Base-by-base conservation (phyloP, 2,797 vertebrate genomes). In the Phataginus tricuspis region DNA sequence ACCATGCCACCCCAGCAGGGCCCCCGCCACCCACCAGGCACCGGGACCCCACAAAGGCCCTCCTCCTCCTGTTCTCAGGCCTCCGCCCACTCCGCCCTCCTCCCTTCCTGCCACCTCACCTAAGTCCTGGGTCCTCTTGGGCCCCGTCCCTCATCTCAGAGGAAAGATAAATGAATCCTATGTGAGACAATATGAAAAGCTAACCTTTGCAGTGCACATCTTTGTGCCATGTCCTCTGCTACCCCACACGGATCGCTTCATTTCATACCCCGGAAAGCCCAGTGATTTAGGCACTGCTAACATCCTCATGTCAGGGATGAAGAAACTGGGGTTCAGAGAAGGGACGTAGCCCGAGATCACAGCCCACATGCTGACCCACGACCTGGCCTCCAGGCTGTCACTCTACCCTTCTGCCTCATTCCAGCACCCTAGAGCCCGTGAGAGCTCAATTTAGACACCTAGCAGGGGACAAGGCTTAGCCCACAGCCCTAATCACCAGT, bases 281-380 rank as follows among this genome's bases (percentile, higher is more conserved):
- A 7, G 31, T 3, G 37, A 64, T 12, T 4, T 6, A 8, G 21
- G 6, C 9, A 2, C 27, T 4, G 34, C 5, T 11, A 4, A 16
- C 18, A 4, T n/a, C 49, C 34, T 11, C 57, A n/a, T 29, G 45
- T 92, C 23, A 61, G 13, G 55, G 42, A 88, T 4, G 31, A 59
- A 4, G n/a, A 86, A 45, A 84, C 64, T 53, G 57, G 39, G 63
- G 19, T 18, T 2, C 55, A 34, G 57, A 87, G 39, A 68, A 39
- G 34, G 4, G 55, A 27, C 63, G 37, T 4, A 0, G 19, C n/a
- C 29, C 15, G 25, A 53, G 61, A 49, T 13, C 59, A 27, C 59
- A 8, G 87, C 14, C 9, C 39, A 34, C 39, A 27, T 27, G 53
- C 25, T 34, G 8, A 16, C 18, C 42, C 57, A 25, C 27, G 11